Conservation (phyloP, 2,888 invertebrate genomes). For the Drosophila kanekoi region DNA sequence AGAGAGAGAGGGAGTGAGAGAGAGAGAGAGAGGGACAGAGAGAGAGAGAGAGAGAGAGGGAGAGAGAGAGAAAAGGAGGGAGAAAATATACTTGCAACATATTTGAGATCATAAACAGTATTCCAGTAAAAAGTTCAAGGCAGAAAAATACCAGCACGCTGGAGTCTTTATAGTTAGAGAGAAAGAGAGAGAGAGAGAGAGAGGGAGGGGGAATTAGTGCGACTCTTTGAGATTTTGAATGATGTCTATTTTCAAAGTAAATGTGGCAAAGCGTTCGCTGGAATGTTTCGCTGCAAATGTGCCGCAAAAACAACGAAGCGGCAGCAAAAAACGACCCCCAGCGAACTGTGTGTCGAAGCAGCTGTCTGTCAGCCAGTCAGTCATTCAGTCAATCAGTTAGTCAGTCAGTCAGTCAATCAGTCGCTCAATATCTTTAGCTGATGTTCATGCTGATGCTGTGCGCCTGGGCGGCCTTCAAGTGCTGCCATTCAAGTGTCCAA, state of each 20-base stretch:
- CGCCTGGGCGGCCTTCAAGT: constrained; percentile 45
- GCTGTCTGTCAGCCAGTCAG: constrained; percentile 2
- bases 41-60: background rate
- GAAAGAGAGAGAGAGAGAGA: background rate
- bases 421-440: constrained; percentile 32
- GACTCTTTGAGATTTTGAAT: constrained; percentile 40
- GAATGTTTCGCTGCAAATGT: constrained; percentile 68
- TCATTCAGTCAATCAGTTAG: constrained; percentile 7
- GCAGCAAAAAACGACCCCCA: constrained; percentile 60
- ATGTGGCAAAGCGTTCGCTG: constrained; percentile 67
- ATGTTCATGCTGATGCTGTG: constrained; percentile 17
- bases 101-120: constrained; percentile 52
- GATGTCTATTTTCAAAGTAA: constrained; percentile 77
- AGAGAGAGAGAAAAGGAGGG: background rate
- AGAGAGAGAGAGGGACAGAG: background rate
- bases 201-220: background rate
- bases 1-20: background rate
- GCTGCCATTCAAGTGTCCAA: constrained; percentile 36
- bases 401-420: constrained; percentile 5
- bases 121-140: constrained; percentile 6
- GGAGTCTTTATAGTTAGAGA: background rate
- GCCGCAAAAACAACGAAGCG: constrained; percentile 46
- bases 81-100: constrained; percentile 25
- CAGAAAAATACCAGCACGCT: background rate
- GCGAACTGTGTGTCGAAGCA: constrained; percentile 43